Conservation (phyloP, 2,113 vertebrate species). For the Pterophyllum scalare region DNA sequence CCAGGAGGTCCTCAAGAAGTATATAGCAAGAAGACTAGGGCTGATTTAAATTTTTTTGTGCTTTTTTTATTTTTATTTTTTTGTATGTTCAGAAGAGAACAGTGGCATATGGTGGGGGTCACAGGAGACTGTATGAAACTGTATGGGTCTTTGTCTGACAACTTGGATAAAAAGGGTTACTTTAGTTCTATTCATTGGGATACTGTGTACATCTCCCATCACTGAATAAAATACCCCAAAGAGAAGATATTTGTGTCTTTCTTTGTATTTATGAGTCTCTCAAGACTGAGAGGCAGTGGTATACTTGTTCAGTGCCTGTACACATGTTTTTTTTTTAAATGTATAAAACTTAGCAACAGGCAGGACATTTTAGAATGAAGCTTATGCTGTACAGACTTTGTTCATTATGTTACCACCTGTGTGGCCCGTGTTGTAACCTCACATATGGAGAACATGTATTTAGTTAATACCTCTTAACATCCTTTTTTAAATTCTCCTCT, state of each 20-base stretch:
- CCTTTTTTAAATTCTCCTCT: conserved; percentile 10
- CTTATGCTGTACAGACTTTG: not conserved
- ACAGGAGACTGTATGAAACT: accelerated
- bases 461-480: not conserved
- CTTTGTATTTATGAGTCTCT: not conserved
- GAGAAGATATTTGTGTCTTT: not conserved
- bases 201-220: not conserved
- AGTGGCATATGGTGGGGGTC: not conserved
- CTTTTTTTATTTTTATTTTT: not conserved
- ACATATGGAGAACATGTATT: conserved; percentile 25
- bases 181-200: not conserved
- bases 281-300: not conserved
- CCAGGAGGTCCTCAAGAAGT: not conserved
- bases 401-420: conserved; percentile 36
- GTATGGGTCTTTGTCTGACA: not conserved
- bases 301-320: not conserved
- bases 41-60: not conserved
- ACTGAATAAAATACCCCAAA: too few species aligned
- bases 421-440: conserved; percentile 12
- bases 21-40: not conserved
- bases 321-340: not conserved
- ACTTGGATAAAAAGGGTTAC: not conserved
- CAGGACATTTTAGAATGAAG: not conserved
- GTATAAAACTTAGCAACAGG: not conserved
- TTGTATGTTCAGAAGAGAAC: not conserved